Evolutionary conservation across 2,888 invertebrate species (phyloP), one percentile per base, ranked within the genome.

Genomic region (Axea sp.): DNA sequence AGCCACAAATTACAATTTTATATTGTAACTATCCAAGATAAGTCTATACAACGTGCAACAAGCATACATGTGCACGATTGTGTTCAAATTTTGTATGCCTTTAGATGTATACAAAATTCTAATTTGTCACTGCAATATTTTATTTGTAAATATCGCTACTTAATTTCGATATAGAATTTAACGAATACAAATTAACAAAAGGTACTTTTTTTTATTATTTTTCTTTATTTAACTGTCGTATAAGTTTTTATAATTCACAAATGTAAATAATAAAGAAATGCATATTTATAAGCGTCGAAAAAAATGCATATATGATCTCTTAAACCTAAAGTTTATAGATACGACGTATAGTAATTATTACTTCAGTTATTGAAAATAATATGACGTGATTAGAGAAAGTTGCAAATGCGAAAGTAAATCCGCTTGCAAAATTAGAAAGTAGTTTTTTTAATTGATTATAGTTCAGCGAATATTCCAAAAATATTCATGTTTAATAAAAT

Each of bases 281-380:
- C 57, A 53, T 71, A 62, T 72, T 72, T 64, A 72, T 72, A 15
- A n/a, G 14, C 31, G 55, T 57, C 14, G 26, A 47, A 45, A 57
- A 3, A 64, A 33, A 57, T 51, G 35, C 64, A 35, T 57, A 26
- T 53, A 72, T 72, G 72, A 72, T 72, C 72, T 71, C 71, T 71
- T 41, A 64, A 62, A 62, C 33, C 14, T 55, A 28, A 57, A 11
- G 31, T 26, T 30, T 62, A 37, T 57, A 55, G 47, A 11, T 47
- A 57, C 5, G 14, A 43, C 45, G 22, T 35, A 17, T 49, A 28
- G 35, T 53, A 28, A 55, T 37, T 39, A 49, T 24, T 33, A 41
- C 17, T 19, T 14, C n/a, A 47, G 24, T 45, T 37, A 39, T 28
- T 59, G 39, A 39, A 55, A n/a, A 43, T 14, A 53, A 2, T 53